These are phyloP conservation scores for Pipra filicauda DNA, from an alignment of 2,113 vertebrate species.

Conservation along the genomic window DNA sequence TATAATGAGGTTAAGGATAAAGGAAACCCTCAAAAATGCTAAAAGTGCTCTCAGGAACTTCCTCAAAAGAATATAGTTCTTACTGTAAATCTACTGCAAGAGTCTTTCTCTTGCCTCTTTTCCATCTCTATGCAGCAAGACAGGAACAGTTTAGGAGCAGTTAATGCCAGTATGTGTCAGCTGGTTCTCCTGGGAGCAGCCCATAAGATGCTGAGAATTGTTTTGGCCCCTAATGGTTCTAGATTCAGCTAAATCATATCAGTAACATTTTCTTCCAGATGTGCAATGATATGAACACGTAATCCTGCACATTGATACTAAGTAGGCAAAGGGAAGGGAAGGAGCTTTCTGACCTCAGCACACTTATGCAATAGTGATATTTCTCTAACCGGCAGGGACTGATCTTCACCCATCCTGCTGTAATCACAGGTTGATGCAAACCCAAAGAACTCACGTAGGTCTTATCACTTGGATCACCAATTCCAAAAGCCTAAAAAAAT, in stretches of 20 bases:
- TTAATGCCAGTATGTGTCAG: not conserved
- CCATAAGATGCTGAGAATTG: not conserved
- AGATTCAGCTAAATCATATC: not conserved
- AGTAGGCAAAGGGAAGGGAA: not conserved
- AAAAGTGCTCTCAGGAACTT: not conserved
- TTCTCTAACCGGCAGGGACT: not conserved
- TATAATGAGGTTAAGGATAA: not conserved
- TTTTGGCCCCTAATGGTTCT: not conserved
- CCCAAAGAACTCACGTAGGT: not conserved
- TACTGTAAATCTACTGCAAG: not conserved
- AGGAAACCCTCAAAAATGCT: not conserved
- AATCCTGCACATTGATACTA: not conserved
- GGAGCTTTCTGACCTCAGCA: not conserved
- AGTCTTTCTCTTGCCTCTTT: not conserved
- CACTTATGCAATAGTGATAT: not conserved
- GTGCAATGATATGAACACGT: not conserved
- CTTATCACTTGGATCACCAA: not conserved
- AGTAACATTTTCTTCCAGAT: not conserved
- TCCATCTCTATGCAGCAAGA: not conserved
- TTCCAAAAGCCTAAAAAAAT: not conserved
- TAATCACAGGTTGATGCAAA: not conserved
- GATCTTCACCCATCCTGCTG: not conserved
- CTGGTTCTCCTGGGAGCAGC: not conserved
- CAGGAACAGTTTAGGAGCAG: not conserved
- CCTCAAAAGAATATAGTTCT: not conserved